Evolutionary conservation across 2,888 invertebrate species (phyloP), one percentile per base, ranked within the genome.

Genomic region (Dioctria rufipes): DNA sequence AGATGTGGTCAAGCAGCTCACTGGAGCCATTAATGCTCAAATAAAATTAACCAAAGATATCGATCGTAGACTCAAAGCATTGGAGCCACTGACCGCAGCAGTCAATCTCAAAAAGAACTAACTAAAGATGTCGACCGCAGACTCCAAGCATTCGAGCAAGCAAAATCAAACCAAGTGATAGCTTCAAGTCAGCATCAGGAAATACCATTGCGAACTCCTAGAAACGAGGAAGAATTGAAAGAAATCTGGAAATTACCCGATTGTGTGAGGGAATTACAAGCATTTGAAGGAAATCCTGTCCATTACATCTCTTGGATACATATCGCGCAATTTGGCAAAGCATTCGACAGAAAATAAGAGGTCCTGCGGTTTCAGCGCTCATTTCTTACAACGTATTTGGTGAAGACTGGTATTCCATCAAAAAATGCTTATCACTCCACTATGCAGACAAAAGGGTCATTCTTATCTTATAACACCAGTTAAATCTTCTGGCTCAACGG

Each of bases 401-500:
- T 5, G 69, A 83, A 2, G 80, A 83, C 39, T 84, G 84, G 83
- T 11, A 8, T 0, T 65, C 82, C 3, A 83, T 83, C 0, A 84
- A 85, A 58, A 71, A 42, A 66, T 80, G 80, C 51, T 66, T 83
- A 5, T 83, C 83, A 4, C 80, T 84, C 9, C 83, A 84, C n/a
- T 83, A 84, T 46, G 84, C 83, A 0, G 83, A 83, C 40, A 85
- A 84, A 43, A 67, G 83, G 39, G 84, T 84, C 61, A 46, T 83
- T 0, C 73, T 82, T 8, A 84, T 83, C 0, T 51, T 84, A 3
- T 81, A 84, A 61, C 83, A 84, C 61, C 82, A 85, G 73, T 54
- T 84, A 0, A 81, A 78, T 71, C 79, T 80, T 39, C 60, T 84
- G 4, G 51, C 81, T 0, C 84, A 83, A 65, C 75, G 81, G 13